These are phyloP conservation scores for Euwallacea similis DNA, from an alignment of 1,140 invertebrate genomes.

Conservation along the genomic window DNA sequence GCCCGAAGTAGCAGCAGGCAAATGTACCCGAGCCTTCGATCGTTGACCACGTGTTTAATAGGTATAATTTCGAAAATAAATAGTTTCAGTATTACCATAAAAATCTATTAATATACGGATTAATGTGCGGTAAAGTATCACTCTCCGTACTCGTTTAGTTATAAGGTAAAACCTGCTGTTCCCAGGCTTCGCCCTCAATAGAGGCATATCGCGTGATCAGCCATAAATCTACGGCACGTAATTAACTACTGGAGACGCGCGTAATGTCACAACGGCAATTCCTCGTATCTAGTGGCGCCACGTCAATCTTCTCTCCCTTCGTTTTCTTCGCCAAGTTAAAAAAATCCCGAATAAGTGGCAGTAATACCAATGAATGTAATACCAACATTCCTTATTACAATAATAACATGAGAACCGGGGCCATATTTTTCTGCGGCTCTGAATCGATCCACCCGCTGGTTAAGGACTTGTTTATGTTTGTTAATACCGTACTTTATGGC, in stretches of 20 bases:
- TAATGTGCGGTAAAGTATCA: too few relatives aligned
- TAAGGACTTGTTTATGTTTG: slow-evolving; percentile 42
- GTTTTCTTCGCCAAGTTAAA: background rate
- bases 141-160: too few relatives aligned
- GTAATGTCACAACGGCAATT: slow-evolving; percentile 29
- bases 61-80: too few relatives aligned
- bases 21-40: too few relatives aligned
- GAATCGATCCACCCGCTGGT: slow-evolving; percentile 36
- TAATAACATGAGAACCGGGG: background rate
- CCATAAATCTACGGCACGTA: slow-evolving; percentile 38
- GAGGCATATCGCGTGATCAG: slow-evolving; percentile 39
- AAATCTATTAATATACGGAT: too few relatives aligned
- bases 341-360: background rate
- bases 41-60: too few relatives aligned
- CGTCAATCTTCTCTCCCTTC: too few relatives aligned
- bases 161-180: too few relatives aligned
- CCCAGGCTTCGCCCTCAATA: slow-evolving; percentile 24
- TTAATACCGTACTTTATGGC: slow-evolving; percentile 41
- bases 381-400: background rate
- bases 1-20: too few relatives aligned
- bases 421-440: background rate
- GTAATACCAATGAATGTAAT: background rate
- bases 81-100: too few relatives aligned
- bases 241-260: slow-evolving; percentile 35
- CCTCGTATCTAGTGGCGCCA: background rate